phyloP scores from a whole-genome alignment of 2,888 invertebrate species.

The Rhyacophila evoluta region DNA sequence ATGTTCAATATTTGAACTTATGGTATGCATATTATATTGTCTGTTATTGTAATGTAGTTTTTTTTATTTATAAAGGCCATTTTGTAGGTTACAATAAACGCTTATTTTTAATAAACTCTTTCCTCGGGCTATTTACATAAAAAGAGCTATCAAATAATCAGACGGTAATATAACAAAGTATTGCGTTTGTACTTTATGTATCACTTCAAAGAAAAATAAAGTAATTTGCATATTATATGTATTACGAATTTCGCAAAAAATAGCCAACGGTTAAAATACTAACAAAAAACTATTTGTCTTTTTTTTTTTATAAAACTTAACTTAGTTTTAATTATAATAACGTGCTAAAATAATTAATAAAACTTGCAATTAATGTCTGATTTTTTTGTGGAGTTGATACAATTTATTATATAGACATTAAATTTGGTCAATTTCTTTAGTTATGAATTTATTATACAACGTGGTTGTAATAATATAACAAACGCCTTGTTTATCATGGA shows the following conservation, averaged over 20 bases:
- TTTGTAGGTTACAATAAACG: slow-evolving; percentile 14
- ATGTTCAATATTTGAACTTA: background rate
- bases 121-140: slow-evolving; percentile 27
- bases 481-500: too few species aligned
- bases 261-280: background rate
- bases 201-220: background rate
- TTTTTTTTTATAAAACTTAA: background rate
- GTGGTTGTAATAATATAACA: too few species aligned
- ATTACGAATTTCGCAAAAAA: background rate
- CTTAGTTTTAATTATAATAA: too few species aligned
- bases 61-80: slow-evolving; percentile 6
- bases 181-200: background rate
- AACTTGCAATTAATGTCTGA: too few species aligned
- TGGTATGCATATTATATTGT: background rate
- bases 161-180: slow-evolving; percentile 34
- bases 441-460: too few species aligned
- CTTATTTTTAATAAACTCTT: slow-evolving; percentile 34
- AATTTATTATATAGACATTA: too few species aligned
- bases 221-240: background rate
- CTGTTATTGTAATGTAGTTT: background rate
- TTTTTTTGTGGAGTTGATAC: too few species aligned
- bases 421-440: too few species aligned
- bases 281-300: background rate
- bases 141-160: slow-evolving; percentile 36
- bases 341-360: too few species aligned